A percentile compares a stretch with the other conserved stretches of the same genome.
Conservation (phyloP, 1,140 invertebrate genomes). For the Sminthurides bifidus region DNA sequence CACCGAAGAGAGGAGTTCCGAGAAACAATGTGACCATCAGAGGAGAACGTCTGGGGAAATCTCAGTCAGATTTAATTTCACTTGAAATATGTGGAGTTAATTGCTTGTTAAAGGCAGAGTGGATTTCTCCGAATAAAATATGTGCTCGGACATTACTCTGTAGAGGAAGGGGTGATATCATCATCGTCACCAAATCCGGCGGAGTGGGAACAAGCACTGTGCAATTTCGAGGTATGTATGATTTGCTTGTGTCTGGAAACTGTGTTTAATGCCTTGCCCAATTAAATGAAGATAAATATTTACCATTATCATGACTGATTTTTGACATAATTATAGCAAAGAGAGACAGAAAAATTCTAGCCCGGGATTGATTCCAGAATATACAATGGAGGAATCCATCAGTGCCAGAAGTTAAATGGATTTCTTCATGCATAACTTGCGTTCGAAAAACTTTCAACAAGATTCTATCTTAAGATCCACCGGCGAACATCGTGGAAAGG, state of each 20-base stretch:
- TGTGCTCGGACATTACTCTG: conserved; percentile 82
- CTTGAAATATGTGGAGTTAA: conserved; percentile 91
- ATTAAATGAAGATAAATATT: neutral
- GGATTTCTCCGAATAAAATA: conserved; percentile 96
- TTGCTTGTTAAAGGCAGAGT: conserved; percentile 87
- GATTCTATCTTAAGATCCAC: conserved; percentile 61
- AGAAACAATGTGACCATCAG: conserved; percentile 90
- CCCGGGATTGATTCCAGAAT: conserved; percentile 53
- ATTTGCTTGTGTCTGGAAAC: neutral
- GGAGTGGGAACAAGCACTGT: conserved; percentile 89
- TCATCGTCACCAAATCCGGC: conserved; percentile 78
- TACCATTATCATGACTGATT: neutral
- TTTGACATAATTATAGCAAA: conserved; percentile 47
- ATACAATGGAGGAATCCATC: conserved; percentile 22
- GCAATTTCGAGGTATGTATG: conserved; percentile 73
- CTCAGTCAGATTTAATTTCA: conserved; percentile 71
- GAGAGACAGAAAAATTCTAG: conserved; percentile 57
- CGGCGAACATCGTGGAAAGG: conserved; percentile 65
- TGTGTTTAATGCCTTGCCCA: neutral
- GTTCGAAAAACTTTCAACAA: conserved; percentile 55
- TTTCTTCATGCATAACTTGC: conserved; percentile 63
- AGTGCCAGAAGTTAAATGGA: conserved; percentile 46
- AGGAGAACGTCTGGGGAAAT: conserved; percentile 85
- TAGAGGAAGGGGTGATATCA: conserved; percentile 89
- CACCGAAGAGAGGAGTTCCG: conserved; percentile 93